A percentile compares a stretch with the other conserved stretches of the same genome.
phyloP scores from a whole-genome alignment of 1,140 invertebrate genomes.

The Magallana gigas region DNA sequence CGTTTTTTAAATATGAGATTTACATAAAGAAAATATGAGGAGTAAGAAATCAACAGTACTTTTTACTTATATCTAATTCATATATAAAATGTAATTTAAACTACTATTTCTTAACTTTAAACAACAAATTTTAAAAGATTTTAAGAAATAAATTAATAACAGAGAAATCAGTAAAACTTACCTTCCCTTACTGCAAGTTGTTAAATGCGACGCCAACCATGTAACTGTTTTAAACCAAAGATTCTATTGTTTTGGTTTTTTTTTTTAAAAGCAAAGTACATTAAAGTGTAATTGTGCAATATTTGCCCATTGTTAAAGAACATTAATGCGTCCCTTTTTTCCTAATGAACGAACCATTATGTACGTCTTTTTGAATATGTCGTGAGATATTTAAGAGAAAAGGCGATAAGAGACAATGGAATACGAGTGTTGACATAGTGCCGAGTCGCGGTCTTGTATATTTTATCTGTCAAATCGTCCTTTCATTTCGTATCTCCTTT shows the following conservation, averaged over 20 bases:
- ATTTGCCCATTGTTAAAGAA: neutral
- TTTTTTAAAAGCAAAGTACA: neutral
- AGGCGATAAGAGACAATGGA: neutral
- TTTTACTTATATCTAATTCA: too few species aligned
- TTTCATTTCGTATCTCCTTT: conserved; percentile 1
- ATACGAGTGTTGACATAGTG: neutral
- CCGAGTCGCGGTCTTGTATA: neutral
- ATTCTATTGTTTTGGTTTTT: neutral
- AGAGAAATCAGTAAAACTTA: neutral
- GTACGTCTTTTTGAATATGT: neutral
- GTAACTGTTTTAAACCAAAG: neutral
- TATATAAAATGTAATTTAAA: too few species aligned
- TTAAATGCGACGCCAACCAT: neutral
- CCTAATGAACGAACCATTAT: neutral
- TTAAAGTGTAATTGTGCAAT: neutral
- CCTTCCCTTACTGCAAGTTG: neutral
- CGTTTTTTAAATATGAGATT: too few species aligned
- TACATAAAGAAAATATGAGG: too few species aligned
- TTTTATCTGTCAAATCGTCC: conserved; percentile 16
- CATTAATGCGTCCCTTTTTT: neutral
- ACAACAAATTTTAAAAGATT: too few species aligned
- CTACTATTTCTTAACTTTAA: too few species aligned
- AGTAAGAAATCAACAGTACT: too few species aligned
- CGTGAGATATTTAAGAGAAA: conserved; percentile 3
- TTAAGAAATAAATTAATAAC: too few species aligned